phyloP scores from a whole-genome alignment of 2,797 vertebrate genomes.

The Sylvilagus floridanus region DNA sequence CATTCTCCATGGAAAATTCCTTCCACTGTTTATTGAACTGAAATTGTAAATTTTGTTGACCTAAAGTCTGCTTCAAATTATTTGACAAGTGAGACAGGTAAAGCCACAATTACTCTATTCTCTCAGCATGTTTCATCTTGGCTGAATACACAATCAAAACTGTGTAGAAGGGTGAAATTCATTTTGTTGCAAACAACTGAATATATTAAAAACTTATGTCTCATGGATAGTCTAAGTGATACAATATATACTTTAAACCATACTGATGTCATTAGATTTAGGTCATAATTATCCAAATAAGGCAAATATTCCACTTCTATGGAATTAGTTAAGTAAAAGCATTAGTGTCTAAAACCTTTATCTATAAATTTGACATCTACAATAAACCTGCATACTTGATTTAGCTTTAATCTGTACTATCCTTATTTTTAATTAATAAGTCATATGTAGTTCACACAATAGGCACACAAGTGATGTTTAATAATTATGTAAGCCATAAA shows the following conservation, averaged over 20 bases:
- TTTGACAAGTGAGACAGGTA: constrained; percentile 56
- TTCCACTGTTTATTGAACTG: neutral
- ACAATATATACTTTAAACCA: neutral
- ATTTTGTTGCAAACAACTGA: constrained; percentile 1
- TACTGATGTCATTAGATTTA: neutral
- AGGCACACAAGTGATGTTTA: neutral
- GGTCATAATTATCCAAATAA: neutral
- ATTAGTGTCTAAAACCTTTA: constrained; percentile 18
- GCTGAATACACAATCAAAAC: constrained; percentile 55
- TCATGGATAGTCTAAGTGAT: neutral
- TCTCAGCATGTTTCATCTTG: constrained; percentile 6
- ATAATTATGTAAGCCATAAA: neutral
- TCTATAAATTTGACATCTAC: neutral
- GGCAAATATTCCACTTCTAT: neutral
- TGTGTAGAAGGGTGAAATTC: neutral
- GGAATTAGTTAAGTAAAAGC: neutral
- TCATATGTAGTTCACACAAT: neutral
- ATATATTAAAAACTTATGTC: neutral
- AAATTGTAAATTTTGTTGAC: constrained; percentile 64
- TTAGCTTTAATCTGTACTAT: neutral
- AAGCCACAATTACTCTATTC: constrained; percentile 48
- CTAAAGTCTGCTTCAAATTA: constrained; percentile 53
- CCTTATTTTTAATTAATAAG: constrained; percentile 6
- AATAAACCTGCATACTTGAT: neutral
- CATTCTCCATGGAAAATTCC: constrained; percentile 40